A percentile compares a stretch with the other conserved stretches of the same genome.
phyloP scores from a whole-genome alignment of 1,140 invertebrate genomes.

The Scaptodrosophila lebanonensis region DNA sequence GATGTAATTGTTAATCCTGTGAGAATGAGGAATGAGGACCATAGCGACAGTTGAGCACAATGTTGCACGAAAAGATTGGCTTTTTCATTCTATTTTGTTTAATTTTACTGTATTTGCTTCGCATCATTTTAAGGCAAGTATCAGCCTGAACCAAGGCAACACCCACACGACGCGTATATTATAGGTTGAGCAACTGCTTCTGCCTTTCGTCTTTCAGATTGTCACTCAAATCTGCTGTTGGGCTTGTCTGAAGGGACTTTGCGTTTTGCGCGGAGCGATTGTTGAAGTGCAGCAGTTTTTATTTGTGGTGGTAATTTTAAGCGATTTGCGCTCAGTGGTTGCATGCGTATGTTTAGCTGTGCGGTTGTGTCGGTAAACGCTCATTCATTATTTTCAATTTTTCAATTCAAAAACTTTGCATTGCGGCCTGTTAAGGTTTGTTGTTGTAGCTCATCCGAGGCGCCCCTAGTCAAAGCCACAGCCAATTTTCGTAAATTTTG shows the following conservation, averaged over 20 bases:
- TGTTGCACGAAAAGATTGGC: too few relatives aligned
- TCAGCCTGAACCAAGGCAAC: too few relatives aligned
- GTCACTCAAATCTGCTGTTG: slow-evolving; percentile 58
- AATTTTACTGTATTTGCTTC: too few relatives aligned
- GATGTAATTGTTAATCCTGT: too few relatives aligned
- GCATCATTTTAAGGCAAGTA: too few relatives aligned
- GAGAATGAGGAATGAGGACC: too few relatives aligned
- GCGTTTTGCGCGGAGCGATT: not conserved
- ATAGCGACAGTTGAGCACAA: too few relatives aligned
- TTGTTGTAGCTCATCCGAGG: slow-evolving; percentile 1
- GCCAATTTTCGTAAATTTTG: slow-evolving; percentile 69
- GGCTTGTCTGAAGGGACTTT: slow-evolving; percentile 26
- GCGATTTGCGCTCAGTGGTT: slow-evolving; percentile 50
- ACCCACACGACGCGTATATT: slow-evolving; percentile 1
- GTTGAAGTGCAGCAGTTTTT: slow-evolving; percentile 47
- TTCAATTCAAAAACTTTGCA: slow-evolving; percentile 66
- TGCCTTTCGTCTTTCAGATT: slow-evolving; percentile 30
- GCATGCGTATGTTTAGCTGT: not conserved
- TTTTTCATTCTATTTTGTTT: too few relatives aligned
- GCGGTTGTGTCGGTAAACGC: slow-evolving; percentile 31
- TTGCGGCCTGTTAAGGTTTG: slow-evolving; percentile 29
- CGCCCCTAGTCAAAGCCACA: slow-evolving; percentile 9
- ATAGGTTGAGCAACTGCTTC: slow-evolving; percentile 4
- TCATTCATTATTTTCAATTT: slow-evolving; percentile 73
- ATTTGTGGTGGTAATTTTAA: slow-evolving; percentile 71